Conservation (phyloP, 2,797 vertebrate genomes). For the Liasis olivaceus region DNA sequence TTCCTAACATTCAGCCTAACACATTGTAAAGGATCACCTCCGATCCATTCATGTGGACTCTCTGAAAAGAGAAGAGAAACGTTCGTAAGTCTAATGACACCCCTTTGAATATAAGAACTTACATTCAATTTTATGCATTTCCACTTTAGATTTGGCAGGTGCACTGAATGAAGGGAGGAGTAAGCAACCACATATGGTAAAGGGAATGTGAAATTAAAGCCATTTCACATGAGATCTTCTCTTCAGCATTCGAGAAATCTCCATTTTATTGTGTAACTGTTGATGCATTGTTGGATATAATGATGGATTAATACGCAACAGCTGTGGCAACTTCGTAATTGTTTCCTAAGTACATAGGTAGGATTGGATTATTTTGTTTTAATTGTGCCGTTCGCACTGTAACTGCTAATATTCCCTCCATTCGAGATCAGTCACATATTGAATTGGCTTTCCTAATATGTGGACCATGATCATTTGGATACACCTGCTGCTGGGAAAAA, state of each 20-base stretch:
- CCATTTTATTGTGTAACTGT: slow-evolving; percentile 56
- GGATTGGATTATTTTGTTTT: slow-evolving; percentile 57
- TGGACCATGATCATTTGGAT: slow-evolving; percentile 40
- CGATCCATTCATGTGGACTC: neutral
- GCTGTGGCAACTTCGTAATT: slow-evolving; percentile 58
- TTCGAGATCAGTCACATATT: slow-evolving; percentile 32
- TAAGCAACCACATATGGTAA: slow-evolving; percentile 35
- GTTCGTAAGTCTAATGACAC: slow-evolving; percentile 6
- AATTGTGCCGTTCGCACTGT: slow-evolving; percentile 44
- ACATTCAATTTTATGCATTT: slow-evolving; percentile 32
- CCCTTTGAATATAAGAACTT: slow-evolving; percentile 20
- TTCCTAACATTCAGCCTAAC: neutral
- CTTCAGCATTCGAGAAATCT: slow-evolving; percentile 55
- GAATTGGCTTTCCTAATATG: slow-evolving; percentile 53
- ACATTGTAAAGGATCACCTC: neutral
- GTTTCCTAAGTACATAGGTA: slow-evolving; percentile 58
- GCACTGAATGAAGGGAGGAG: slow-evolving; percentile 33
- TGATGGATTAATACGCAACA: slow-evolving; percentile 64
- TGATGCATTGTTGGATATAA: slow-evolving; percentile 51
- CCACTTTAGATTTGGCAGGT: slow-evolving; percentile 46
- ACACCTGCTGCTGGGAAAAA: slow-evolving; percentile 15
- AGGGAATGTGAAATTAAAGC: slow-evolving; percentile 50
- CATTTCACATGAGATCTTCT: slow-evolving; percentile 53
- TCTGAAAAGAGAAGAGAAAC: no score
- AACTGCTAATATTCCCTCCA: slow-evolving; percentile 46